A percentile compares a stretch with the other conserved stretches of the same genome.
Evolutionary conservation across 2,113 vertebrate genomes (phyloP).

Genomic region (Amazona guildingii): DNA sequence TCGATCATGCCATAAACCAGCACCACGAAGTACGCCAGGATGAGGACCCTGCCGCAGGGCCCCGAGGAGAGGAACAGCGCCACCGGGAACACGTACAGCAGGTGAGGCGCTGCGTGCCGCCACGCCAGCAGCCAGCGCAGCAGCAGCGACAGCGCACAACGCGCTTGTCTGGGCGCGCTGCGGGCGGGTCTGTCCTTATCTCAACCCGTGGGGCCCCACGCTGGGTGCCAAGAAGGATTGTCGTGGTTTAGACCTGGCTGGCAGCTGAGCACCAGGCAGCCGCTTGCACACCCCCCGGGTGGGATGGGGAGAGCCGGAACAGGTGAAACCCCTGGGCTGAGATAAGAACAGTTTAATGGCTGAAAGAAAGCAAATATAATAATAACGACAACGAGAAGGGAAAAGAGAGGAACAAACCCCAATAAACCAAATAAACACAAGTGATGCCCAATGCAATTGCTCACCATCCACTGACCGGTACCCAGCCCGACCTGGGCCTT

Average conservation of each 20-base stretch:
- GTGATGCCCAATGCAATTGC: neutral
- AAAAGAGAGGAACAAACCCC: neutral
- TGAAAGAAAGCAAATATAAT: neutral
- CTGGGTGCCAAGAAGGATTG: neutral
- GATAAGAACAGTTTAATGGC: neutral
- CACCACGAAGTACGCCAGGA: neutral
- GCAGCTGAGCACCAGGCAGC: no score
- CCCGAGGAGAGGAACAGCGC: no score
- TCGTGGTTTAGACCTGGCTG: neutral
- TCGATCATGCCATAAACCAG: neutral
- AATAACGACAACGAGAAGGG: neutral
- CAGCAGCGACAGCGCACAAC: neutral
- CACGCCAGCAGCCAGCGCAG: neutral
- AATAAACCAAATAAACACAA: neutral
- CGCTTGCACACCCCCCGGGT: neutral
- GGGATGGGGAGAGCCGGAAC: neutral
- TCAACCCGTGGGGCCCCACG: neutral
- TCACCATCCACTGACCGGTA: neutral
- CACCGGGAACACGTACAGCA: neutral
- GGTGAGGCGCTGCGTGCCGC: no score
- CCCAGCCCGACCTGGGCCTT: neutral
- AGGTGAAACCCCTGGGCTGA: neutral
- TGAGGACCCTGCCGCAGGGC: neutral
- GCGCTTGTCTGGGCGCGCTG: neutral
- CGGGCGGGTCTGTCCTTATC: rapidly evolving